Evolutionary conservation across 2,113 vertebrate genomes (phyloP).

Genomic region (Tupaia chinensis): DNA sequence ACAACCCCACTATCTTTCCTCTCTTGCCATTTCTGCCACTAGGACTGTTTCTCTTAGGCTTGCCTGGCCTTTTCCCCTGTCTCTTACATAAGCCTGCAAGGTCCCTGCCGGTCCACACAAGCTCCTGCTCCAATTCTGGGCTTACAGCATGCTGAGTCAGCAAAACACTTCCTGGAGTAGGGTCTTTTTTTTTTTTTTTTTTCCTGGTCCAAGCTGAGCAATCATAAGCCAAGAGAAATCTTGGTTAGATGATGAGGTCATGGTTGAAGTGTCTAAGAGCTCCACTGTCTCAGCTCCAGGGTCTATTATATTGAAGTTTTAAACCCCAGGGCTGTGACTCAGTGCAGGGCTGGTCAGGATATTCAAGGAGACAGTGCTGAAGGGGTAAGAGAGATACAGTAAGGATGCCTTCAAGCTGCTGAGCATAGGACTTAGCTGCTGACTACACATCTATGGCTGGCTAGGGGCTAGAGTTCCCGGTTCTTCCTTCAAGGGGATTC

Average conservation of each 20-base stretch:
- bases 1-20: background rate
- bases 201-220: background rate
- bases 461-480: background rate
- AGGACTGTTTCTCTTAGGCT: background rate
- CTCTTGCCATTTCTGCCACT: background rate
- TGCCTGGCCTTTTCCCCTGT: constrained; percentile 16
- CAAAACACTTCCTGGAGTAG: constrained; percentile 4
- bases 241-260: constrained; percentile 54
- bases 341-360: background rate
- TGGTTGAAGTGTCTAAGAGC: constrained; percentile 11
- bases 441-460: background rate
- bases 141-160: constrained; percentile 19
- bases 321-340: background rate
- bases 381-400: background rate
- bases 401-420: background rate
- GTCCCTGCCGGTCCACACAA: background rate
- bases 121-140: constrained; percentile 26
- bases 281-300: constrained; percentile 28
- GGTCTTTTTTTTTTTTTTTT: background rate
- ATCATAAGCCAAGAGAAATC: constrained; percentile 50
- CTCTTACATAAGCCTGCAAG: background rate
- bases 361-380: background rate
- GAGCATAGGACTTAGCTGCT: background rate
- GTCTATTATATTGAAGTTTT: background rate
- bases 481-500: constrained; percentile 5